phyloP scores from a whole-genome alignment of 2,113 vertebrate species.

The Vulpes vulpes region DNA sequence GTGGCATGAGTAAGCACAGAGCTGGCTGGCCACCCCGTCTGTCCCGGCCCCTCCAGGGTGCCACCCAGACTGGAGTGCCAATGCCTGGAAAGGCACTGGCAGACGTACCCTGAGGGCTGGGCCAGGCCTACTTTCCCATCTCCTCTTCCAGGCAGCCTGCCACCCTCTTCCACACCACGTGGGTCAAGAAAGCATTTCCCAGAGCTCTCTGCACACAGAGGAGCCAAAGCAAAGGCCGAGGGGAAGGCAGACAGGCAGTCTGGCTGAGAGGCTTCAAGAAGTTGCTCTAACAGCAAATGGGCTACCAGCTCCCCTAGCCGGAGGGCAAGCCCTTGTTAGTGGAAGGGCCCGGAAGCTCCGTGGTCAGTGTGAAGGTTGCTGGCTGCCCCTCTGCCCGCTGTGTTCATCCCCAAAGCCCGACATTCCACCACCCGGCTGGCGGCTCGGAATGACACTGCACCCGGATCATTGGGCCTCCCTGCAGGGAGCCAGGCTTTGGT shows the following conservation, averaged over 20 bases:
- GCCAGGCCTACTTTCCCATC: not conserved
- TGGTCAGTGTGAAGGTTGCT: not conserved
- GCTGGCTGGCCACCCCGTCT: not conserved
- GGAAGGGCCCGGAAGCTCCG: not conserved
- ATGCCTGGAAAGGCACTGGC: conserved; percentile 6
- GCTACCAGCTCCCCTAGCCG: not conserved
- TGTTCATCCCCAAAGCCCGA: not conserved
- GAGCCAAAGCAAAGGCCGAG: too few species aligned
- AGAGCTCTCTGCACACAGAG: not conserved
- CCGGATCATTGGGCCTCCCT: not conserved
- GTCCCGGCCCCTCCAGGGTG: not conserved
- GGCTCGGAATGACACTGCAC: not conserved
- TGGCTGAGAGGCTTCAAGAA: not conserved
- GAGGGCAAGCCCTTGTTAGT: not conserved
- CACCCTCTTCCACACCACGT: not conserved
- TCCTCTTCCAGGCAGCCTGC: conserved; percentile 30
- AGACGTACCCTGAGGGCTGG: not conserved
- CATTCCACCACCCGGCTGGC: rapidly evolving
- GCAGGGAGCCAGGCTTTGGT: not conserved
- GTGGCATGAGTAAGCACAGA: not conserved
- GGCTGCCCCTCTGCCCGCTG: not conserved
- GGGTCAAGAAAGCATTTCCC: not conserved
- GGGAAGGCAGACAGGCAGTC: not conserved
- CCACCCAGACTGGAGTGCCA: not conserved
- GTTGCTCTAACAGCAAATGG: not conserved